Conservation (phyloP, 2,888 invertebrate species). For the Aleiodes testaceus region DNA sequence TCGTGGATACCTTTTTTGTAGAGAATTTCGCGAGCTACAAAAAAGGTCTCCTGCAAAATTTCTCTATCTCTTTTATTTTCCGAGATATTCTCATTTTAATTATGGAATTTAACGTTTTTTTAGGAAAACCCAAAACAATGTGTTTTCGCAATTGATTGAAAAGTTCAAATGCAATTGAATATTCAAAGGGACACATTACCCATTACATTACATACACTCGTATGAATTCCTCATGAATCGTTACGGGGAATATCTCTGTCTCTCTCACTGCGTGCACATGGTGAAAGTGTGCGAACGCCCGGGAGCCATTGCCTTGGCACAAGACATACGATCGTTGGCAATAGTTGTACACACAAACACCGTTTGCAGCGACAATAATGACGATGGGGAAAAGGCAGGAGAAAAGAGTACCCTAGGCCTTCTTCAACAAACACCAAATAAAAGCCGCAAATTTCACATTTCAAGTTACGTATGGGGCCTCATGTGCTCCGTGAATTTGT, state of each 20-base stretch:
- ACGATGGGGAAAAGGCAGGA: slow-evolving; percentile 59
- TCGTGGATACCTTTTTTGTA: neutral
- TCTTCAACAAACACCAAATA: too few species aligned
- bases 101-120: neutral
- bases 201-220: too few species aligned
- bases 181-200: too few species aligned
- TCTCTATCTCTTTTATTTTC: too few species aligned
- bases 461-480: too few species aligned
- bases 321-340: slow-evolving; percentile 18
- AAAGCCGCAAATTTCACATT: too few species aligned
- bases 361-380: slow-evolving; percentile 51
- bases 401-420: slow-evolving; percentile 10
- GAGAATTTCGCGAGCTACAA: too few species aligned
- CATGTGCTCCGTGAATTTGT: slow-evolving; percentile 30
- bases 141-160: neutral
- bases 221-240: slow-evolving; percentile 44
- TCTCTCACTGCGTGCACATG: slow-evolving; percentile 50
- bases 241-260: too few species aligned
- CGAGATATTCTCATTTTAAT: neutral
- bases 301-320: slow-evolving; percentile 43
- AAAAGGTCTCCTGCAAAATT: too few species aligned
- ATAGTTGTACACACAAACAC: slow-evolving; percentile 19
- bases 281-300: slow-evolving; percentile 67
- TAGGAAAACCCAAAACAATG: too few species aligned
- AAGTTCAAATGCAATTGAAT: too few species aligned